A percentile compares a stretch with the other conserved stretches of the same genome.
Evolutionary conservation across 2,888 invertebrate species (phyloP).

Genomic region (Dasysyrphus albostriatus): DNA sequence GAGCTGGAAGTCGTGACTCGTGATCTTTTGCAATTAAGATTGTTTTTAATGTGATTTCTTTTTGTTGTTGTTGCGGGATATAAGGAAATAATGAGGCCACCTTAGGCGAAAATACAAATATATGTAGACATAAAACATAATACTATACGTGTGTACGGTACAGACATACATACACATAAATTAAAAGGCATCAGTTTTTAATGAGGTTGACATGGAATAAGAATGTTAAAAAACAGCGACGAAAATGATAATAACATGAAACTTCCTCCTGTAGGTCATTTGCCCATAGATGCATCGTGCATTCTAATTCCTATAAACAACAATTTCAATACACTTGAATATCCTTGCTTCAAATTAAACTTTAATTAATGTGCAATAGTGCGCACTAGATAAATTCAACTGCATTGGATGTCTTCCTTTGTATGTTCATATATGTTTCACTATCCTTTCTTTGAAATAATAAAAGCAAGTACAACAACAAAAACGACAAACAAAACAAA

Average conservation of each 20-base stretch:
- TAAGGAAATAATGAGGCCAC: not conserved
- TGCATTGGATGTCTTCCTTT: constrained; percentile 9
- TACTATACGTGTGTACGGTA: too few species aligned
- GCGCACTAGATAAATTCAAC: not conserved
- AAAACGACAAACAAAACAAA: not conserved
- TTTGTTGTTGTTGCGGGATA: too few species aligned
- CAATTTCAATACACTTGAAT: not conserved
- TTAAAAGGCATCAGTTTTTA: too few species aligned
- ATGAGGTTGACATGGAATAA: too few species aligned
- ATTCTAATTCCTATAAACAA: too few species aligned
- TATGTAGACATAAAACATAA: too few species aligned
- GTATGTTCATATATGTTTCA: constrained; percentile 44
- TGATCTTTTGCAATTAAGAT: not conserved
- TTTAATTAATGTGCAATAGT: constrained; percentile 29
- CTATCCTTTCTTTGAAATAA: constrained; percentile 29
- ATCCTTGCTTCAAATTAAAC: not conserved
- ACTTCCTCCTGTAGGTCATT: too few species aligned
- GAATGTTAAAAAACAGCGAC: too few species aligned
- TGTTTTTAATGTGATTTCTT: not conserved
- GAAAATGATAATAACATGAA: too few species aligned
- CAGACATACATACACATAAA: too few species aligned
- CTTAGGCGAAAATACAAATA: not conserved
- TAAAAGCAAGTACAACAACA: not conserved
- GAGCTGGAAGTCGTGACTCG: constrained; percentile 1
- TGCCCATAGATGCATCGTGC: too few species aligned